Percentiles rank a stretch among this genome's conserved stretches.
Conservation (phyloP, 2,113 vertebrate genomes). For the Ceuthmochares aereus region DNA sequence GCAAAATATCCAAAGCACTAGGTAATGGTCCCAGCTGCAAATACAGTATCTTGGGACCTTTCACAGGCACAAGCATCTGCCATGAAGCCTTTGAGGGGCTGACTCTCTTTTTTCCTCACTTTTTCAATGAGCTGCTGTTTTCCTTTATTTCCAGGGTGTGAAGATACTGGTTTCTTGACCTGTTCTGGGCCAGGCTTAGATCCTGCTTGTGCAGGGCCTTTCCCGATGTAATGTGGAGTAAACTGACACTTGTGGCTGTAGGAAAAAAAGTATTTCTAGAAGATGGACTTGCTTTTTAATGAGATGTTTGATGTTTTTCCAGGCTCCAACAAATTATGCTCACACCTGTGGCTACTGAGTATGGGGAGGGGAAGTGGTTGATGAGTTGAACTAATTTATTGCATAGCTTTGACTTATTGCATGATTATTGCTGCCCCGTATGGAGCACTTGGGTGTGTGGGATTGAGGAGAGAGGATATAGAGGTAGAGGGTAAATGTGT, state of each 20-base stretch:
- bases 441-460: neutral
- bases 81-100: neutral
- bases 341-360: neutral
- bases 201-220: neutral
- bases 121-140: neutral
- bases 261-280: neutral
- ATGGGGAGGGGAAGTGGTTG: neutral
- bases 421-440: neutral
- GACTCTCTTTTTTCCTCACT: fast-evolving
- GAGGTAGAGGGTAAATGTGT: neutral
- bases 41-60: neutral
- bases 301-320: neutral
- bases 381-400: neutral
- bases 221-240: neutral
- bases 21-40: neutral
- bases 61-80: neutral
- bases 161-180: fast-evolving
- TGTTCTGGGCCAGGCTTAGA: neutral
- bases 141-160: fast-evolving
- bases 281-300: neutral
- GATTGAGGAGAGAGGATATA: neutral
- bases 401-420: neutral
- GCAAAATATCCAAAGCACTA: neutral
- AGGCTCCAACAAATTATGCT: neutral
- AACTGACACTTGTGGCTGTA: neutral